phyloP scores from a whole-genome alignment of 2,888 invertebrate species.

The Leptopilina drosophilae region DNA sequence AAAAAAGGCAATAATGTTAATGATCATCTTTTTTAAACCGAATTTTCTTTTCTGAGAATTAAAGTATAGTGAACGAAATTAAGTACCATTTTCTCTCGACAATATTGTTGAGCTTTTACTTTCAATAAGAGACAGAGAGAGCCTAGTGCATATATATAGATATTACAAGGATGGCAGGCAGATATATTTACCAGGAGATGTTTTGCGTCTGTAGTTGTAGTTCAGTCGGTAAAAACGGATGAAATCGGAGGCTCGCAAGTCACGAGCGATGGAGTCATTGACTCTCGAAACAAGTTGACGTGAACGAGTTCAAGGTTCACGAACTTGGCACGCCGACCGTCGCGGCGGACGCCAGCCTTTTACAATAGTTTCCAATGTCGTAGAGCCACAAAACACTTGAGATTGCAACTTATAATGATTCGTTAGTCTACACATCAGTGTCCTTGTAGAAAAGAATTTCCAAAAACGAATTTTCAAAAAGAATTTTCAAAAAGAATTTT shows the following conservation, averaged over 20 bases:
- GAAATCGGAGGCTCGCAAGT: conserved; percentile 59
- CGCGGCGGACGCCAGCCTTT: conserved; percentile 51
- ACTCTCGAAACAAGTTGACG: conserved; percentile 67
- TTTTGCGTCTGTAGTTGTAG: conserved; percentile 32
- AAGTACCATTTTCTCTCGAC: background rate
- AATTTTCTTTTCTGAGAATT: too few species aligned
- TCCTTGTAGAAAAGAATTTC: too few species aligned
- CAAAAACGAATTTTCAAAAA: too few species aligned
- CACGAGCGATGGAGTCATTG: conserved; percentile 58
- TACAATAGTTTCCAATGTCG: conserved; percentile 42
- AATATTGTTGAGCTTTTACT: conserved; percentile 8
- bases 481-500: too few species aligned
- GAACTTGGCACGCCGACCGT: conserved; percentile 72
- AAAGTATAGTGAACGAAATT: background rate
- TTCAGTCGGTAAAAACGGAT: conserved; percentile 53
- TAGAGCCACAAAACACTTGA: conserved; percentile 34
- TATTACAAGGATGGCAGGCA: conserved; percentile 8
- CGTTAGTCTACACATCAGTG: background rate
- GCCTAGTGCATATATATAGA: background rate
- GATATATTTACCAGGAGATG: conserved; percentile 36
- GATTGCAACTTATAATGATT: background rate
- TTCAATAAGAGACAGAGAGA: background rate
- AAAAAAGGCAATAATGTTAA: too few species aligned
- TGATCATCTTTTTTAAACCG: too few species aligned
- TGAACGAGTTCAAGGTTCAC: conserved; percentile 72